These are phyloP conservation scores for Melipona bicolor DNA, from an alignment of 2,888 invertebrate species.

Conservation along the genomic window DNA sequence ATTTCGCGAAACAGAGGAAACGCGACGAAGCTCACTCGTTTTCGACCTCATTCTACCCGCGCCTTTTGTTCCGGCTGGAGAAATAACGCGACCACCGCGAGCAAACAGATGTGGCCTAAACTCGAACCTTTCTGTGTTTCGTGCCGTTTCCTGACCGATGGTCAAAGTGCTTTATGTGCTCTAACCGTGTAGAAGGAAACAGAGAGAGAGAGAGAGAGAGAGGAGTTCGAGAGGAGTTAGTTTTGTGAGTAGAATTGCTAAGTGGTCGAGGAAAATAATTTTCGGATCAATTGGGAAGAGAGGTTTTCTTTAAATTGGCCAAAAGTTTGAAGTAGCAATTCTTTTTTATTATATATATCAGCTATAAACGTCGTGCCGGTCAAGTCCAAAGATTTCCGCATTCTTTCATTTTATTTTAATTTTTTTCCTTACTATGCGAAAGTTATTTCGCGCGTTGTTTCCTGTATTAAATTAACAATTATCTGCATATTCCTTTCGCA, in stretches of 20 bases:
- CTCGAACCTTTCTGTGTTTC: conserved; percentile 7
- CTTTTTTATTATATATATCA: no score
- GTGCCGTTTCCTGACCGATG: conserved; percentile 11
- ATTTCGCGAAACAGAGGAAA: conserved; percentile 27
- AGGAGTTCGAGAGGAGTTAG: background rate
- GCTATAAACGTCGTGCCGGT: no score
- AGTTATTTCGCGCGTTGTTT: no score
- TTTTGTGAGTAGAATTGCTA: background rate
- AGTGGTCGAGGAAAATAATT: no score
- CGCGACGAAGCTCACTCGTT: conserved; percentile 20
- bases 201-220: background rate
- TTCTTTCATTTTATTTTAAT: no score
- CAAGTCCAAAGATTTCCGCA: no score
- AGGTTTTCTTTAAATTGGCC: no score
- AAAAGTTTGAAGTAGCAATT: no score
- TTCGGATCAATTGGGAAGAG: no score
- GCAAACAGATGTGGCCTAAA: conserved; percentile 25
- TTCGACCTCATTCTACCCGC: conserved; percentile 22
- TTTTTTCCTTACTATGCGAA: no score
- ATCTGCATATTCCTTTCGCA: no score
- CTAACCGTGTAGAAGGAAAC: background rate
- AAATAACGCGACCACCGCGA: conserved; percentile 33
- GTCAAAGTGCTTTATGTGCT: conserved; percentile 5
- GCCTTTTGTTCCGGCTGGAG: conserved; percentile 38
- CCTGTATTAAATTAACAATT: no score